These are phyloP conservation scores for Ectemnius cavifrons DNA, from an alignment of 2,888 invertebrate species.

Conservation along the genomic window DNA sequence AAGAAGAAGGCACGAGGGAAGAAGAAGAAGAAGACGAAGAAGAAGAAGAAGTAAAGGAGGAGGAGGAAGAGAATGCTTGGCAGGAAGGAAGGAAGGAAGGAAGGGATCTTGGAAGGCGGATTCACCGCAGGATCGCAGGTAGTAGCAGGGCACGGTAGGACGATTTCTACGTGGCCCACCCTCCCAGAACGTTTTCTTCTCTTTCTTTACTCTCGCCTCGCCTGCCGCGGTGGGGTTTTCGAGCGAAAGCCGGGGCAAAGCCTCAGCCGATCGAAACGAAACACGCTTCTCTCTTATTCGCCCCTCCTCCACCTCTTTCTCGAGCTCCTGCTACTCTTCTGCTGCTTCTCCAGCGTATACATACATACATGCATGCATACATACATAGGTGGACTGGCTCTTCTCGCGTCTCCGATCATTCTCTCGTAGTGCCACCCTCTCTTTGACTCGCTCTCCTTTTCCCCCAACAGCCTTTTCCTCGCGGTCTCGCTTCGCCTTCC, in stretches of 20 bases:
- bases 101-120: slow-evolving; percentile 63
- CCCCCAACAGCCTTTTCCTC: slow-evolving; percentile 40
- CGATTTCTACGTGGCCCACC: slow-evolving; percentile 64
- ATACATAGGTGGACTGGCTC: slow-evolving; percentile 25
- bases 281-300: slow-evolving; percentile 73
- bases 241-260: slow-evolving; percentile 61
- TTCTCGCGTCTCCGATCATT: slow-evolving; percentile 50
- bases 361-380: slow-evolving; percentile 19
- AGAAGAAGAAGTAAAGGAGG: slow-evolving; percentile 25
- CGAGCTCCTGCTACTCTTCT: neutral
- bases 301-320: slow-evolving; percentile 64
- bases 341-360: slow-evolving; percentile 13
- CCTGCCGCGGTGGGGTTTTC: slow-evolving; percentile 56
- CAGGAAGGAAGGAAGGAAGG: slow-evolving; percentile 63
- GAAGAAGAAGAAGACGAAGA: slow-evolving; percentile 7
- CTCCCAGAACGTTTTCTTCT: slow-evolving; percentile 54
- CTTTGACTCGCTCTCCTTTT: slow-evolving; percentile 38
- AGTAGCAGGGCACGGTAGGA: slow-evolving; percentile 65
- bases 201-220: slow-evolving; percentile 58
- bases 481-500: slow-evolving; percentile 42
- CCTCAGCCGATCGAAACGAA: slow-evolving; percentile 70
- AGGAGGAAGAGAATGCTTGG: slow-evolving; percentile 40
- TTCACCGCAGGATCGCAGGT: slow-evolving; percentile 63
- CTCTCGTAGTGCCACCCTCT: slow-evolving; percentile 34
- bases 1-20: neutral